Percentiles rank a stretch among this genome's conserved stretches.
Conservation (phyloP, 2,797 vertebrate species). For the Lacerta bilineata region DNA sequence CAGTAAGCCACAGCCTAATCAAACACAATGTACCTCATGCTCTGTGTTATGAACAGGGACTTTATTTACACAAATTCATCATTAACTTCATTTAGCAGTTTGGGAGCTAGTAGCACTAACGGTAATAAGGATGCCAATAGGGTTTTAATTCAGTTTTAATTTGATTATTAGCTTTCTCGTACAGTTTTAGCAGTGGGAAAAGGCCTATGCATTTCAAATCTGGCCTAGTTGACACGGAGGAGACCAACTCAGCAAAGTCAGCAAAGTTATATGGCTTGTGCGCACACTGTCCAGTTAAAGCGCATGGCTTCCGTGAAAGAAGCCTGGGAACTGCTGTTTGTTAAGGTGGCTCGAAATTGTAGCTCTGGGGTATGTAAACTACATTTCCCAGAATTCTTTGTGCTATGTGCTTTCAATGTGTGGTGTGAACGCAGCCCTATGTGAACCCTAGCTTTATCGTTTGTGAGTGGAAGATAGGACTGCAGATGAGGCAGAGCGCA, state of each 20-base stretch:
- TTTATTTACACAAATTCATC: slow-evolving; percentile 8
- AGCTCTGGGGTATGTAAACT: too few relatives aligned
- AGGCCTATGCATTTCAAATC: neutral
- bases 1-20: neutral
- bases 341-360: too few relatives aligned
- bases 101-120: neutral
- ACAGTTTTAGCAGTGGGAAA: neutral
- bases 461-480: neutral
- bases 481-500: neutral
- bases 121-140: slow-evolving; percentile 2
- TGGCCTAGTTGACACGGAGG: too few relatives aligned
- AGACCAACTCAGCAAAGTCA: neutral
- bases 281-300: too few relatives aligned
- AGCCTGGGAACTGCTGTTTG: too few relatives aligned
- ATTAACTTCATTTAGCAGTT: slow-evolving; percentile 11
- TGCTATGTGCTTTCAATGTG: too few relatives aligned
- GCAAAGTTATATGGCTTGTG: too few relatives aligned
- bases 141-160: slow-evolving; percentile 3
- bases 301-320: too few relatives aligned
- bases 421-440: neutral
- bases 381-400: too few relatives aligned
- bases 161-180: slow-evolving; percentile 6
- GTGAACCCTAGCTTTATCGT: neutral
- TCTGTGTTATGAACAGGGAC: neutral
- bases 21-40: neutral